Evolutionary conservation across 2,888 invertebrate genomes (phyloP).

Genomic region (Noctua fimbriata): DNA sequence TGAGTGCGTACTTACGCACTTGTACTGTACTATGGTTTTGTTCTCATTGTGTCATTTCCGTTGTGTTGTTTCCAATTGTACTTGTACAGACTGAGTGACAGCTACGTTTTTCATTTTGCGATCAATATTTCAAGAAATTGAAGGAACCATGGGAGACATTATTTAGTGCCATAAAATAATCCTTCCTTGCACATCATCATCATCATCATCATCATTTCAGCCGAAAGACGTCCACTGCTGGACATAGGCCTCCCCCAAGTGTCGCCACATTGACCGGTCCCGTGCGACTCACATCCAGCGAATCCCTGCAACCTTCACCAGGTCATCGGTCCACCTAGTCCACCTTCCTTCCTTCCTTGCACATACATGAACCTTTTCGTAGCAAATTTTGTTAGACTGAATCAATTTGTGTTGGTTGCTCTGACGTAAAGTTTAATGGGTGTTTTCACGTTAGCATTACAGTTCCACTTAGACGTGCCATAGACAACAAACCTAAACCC

Average conservation of each 20-base stretch:
- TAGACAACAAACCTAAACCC: background rate
- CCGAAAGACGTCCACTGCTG: too few species aligned
- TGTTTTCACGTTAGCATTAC: background rate
- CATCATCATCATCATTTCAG: too few species aligned
- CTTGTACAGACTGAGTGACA: slow-evolving; percentile 41
- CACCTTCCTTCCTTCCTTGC: too few species aligned
- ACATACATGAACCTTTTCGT: background rate
- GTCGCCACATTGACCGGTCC: too few species aligned
- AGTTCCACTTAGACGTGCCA: too few species aligned
- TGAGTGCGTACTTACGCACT: background rate
- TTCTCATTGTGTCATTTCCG: slow-evolving; percentile 40
- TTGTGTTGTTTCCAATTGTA: slow-evolving; percentile 16
- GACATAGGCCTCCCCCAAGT: too few species aligned
- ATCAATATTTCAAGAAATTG: background rate
- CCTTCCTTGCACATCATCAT: background rate
- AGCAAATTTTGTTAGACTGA: background rate
- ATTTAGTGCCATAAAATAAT: background rate
- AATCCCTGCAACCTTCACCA: too few species aligned
- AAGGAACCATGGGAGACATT: background rate
- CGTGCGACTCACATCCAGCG: too few species aligned
- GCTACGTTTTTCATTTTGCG: background rate
- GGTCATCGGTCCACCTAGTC: too few species aligned
- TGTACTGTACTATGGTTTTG: slow-evolving; percentile 39
- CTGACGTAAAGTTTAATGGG: background rate
- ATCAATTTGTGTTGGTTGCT: background rate